A percentile compares a stretch with the other conserved stretches of the same genome.
phyloP scores from a whole-genome alignment of 2,888 invertebrate species.

The Trichopoda pennipes region DNA sequence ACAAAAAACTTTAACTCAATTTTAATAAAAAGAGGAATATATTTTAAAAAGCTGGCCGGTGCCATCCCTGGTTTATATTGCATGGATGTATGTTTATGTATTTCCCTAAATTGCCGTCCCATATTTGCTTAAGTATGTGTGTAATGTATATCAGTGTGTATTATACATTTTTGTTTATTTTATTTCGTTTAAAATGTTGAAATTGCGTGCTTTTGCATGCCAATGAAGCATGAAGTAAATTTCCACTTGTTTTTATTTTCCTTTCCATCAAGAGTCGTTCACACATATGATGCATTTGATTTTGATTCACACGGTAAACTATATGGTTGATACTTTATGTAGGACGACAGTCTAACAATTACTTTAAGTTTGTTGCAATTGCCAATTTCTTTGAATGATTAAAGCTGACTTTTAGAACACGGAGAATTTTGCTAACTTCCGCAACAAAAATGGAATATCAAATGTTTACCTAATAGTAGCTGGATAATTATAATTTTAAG shows the following conservation, averaged over 20 bases:
- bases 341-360: not conserved
- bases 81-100: not conserved
- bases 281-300: slow-evolving; percentile 43
- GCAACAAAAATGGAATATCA: too few species aligned
- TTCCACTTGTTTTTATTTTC: slow-evolving; percentile 39
- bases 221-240: slow-evolving; percentile 66
- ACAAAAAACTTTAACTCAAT: too few species aligned
- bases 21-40: too few species aligned
- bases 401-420: not conserved
- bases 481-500: too few species aligned
- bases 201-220: slow-evolving; percentile 69
- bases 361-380: not conserved
- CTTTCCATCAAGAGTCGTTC: slow-evolving; percentile 25
- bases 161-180: slow-evolving; percentile 46
- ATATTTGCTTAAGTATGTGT: not conserved
- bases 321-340: not conserved
- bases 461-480: too few species aligned
- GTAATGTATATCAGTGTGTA: not conserved
- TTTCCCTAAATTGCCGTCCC: not conserved
- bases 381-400: not conserved
- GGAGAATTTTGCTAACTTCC: too few species aligned
- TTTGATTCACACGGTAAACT: slow-evolving; percentile 50
- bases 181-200: slow-evolving; percentile 63
- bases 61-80: slow-evolving; percentile 6
- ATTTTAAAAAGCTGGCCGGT: too few species aligned